Evolutionary conservation across 2,888 invertebrate genomes (phyloP).

Genomic region (Tetramorium bicarinatum): DNA sequence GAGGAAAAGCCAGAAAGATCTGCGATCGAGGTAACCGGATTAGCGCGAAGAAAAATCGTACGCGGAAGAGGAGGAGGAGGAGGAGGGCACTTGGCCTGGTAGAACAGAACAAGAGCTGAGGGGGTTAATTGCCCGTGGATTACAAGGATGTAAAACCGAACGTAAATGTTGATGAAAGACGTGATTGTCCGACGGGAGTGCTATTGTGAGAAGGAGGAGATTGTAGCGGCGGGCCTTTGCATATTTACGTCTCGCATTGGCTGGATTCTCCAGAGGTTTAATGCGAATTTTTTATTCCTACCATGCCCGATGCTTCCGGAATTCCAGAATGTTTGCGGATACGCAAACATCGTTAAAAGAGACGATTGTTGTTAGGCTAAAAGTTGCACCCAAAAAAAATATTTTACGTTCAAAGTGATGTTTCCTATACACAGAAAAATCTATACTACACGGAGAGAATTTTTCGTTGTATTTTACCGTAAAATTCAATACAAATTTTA

Average conservation of each 20-base stretch:
- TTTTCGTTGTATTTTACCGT: too few species aligned
- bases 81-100: neutral
- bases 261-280: slow-evolving; percentile 13
- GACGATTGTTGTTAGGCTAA: neutral
- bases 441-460: too few species aligned
- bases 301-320: neutral
- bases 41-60: slow-evolving; percentile 68
- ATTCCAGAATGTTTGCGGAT: neutral
- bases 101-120: neutral
- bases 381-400: neutral
- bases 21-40: slow-evolving; percentile 74
- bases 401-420: too few species aligned
- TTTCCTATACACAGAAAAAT: too few species aligned
- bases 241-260: slow-evolving; percentile 8
- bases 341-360: neutral
- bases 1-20: slow-evolving; percentile 68
- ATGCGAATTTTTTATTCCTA: slow-evolving; percentile 22
- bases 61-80: neutral
- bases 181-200: slow-evolving; percentile 33
- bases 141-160: slow-evolving; percentile 50
- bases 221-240: slow-evolving; percentile 19
- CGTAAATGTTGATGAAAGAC: slow-evolving; percentile 51
- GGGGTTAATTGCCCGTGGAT: slow-evolving; percentile 40
- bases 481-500: too few species aligned
- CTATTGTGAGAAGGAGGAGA: neutral